Percentiles rank a stretch among this genome's conserved stretches.
Conservation (phyloP, 2,888 invertebrate genomes). For the Apodemia mormo region DNA sequence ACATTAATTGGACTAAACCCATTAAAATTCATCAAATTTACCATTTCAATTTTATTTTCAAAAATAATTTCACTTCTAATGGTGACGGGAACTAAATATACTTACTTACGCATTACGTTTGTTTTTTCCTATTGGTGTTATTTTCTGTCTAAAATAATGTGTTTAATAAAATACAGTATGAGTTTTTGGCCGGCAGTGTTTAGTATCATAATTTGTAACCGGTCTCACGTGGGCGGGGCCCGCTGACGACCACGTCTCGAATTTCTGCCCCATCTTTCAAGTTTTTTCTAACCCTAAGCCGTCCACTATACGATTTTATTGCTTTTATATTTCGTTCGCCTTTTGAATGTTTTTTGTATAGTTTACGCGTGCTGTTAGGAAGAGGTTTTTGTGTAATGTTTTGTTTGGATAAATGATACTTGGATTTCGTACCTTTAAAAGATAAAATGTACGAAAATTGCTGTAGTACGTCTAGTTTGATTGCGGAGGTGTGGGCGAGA, state of each 20-base stretch:
- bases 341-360: conserved; percentile 7
- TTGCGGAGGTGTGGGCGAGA: too few relatives aligned
- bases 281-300: conserved; percentile 20
- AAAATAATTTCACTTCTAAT: too few relatives aligned
- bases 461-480: too few relatives aligned
- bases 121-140: too few relatives aligned
- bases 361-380: conserved; percentile 20
- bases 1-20: too few relatives aligned
- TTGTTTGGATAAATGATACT: conserved; percentile 14
- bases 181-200: not conserved
- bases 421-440: not conserved
- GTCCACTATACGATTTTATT: conserved; percentile 26
- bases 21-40: too few relatives aligned
- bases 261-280: conserved; percentile 21
- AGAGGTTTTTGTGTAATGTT: not conserved
- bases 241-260: conserved; percentile 1
- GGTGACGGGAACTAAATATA: too few relatives aligned
- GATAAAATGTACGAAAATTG: too few relatives aligned
- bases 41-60: too few relatives aligned
- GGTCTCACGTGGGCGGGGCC: conserved; percentile 11
- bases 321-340: conserved; percentile 19
- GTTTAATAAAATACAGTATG: not conserved
- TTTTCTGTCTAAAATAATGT: too few relatives aligned
- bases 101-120: too few relatives aligned
- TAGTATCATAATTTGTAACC: not conserved